phyloP scores from a whole-genome alignment of 2,113 vertebrate genomes.

The rabbit (Oryctolagus cuniculus) region mOryCun1.1 NC_091436.1:24228501-24229000 shows the following conservation, averaged over 20 bases:
- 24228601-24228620: no score
- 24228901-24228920: no score
- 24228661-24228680: background rate
- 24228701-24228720: background rate
- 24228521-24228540: no score
- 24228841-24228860: constrained; percentile 12
- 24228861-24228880: background rate
- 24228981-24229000: no score
- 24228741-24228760: background rate
- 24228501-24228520: no score
- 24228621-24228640: background rate
- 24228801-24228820: background rate
- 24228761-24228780: background rate
- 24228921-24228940: no score
- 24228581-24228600: no score
- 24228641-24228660: background rate
- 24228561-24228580: no score
- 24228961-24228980: no score
- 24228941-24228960: no score
- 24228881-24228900: background rate
- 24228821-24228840: constrained; percentile 47
- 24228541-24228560: no score
- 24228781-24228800: constrained; percentile 48
- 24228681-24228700: background rate
- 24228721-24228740: background rate